Evolutionary conservation across 2,888 invertebrate genomes (phyloP).

Genomic region (Acanthacorydalis orientalis): DNA sequence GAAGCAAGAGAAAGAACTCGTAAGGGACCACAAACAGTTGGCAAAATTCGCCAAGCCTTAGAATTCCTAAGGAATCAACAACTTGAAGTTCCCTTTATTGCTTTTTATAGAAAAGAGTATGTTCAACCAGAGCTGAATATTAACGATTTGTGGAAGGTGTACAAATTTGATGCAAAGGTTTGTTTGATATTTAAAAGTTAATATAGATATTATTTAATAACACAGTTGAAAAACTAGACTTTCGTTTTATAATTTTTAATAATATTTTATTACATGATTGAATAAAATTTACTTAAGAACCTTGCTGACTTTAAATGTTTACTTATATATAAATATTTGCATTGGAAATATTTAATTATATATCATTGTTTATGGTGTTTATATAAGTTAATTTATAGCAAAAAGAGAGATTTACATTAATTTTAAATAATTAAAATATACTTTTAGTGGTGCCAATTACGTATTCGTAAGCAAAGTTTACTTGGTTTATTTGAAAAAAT

Average conservation of each 20-base stretch:
- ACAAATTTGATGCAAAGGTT: slow-evolving; percentile 82
- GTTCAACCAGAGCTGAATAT: slow-evolving; percentile 87
- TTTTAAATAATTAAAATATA: background rate
- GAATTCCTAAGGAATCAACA: slow-evolving; percentile 93
- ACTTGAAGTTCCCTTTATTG: slow-evolving; percentile 95
- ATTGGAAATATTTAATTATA: too few relatives aligned
- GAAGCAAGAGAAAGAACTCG: slow-evolving; percentile 36
- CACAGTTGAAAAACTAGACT: background rate
- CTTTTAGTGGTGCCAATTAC: slow-evolving; percentile 70
- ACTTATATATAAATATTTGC: too few relatives aligned
- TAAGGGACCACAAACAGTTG: slow-evolving; percentile 53
- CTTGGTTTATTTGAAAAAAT: slow-evolving; percentile 74
- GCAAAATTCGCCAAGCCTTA: slow-evolving; percentile 86
- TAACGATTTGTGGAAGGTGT: slow-evolving; percentile 96
- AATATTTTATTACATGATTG: too few relatives aligned
- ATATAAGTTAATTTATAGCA: too few relatives aligned
- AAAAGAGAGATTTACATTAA: background rate
- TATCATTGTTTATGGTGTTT: too few relatives aligned
- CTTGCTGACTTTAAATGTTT: too few relatives aligned
- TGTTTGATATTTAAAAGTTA: slow-evolving; percentile 7
- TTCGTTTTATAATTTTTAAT: background rate
- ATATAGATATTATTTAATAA: background rate
- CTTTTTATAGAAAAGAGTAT: slow-evolving; percentile 96
- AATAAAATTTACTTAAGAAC: too few relatives aligned
- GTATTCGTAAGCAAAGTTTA: slow-evolving; percentile 68